Percentiles rank a stretch among this genome's conserved stretches.
Conservation (phyloP, 92 coral and sea anemone genomes). For the Phenganax subtilis region DNA sequence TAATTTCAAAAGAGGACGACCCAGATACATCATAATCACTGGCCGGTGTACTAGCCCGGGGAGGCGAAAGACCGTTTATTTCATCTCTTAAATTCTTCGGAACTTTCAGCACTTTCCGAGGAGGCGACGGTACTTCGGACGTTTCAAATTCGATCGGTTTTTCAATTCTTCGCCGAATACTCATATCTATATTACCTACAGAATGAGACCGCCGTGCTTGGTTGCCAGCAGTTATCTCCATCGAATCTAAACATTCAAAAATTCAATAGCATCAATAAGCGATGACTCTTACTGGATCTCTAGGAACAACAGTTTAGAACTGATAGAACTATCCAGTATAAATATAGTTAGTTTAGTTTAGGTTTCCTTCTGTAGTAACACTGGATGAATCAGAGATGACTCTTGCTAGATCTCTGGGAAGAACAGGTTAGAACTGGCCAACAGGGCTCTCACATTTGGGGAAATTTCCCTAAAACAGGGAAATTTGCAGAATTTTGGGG, state of each 20-base stretch:
- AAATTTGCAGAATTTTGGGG: too few relatives aligned
- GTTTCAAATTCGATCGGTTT: constrained; percentile 36
- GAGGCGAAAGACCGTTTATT: constrained; percentile 1
- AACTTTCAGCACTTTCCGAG: constrained; percentile 31
- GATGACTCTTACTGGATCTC: too few relatives aligned
- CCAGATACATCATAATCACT: neutral
- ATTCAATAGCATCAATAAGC: too few relatives aligned
- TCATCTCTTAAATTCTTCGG: constrained; percentile 18
- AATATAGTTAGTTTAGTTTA: constrained; percentile 10
- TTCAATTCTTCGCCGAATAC: constrained; percentile 3
- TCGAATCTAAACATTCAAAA: neutral
- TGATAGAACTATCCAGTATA: neutral
- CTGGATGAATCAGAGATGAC: too few relatives aligned
- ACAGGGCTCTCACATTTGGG: too few relatives aligned
- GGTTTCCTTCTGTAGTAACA: constrained; percentile 5
- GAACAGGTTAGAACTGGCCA: too few relatives aligned
- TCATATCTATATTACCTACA: constrained; percentile 10
- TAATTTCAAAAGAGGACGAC: constrained; percentile 14
- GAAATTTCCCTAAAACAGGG: too few relatives aligned
- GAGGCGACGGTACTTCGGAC: constrained; percentile 21
- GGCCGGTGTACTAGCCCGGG: neutral
- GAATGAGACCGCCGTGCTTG: constrained; percentile 36
- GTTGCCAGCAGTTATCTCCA: neutral
- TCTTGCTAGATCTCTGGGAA: too few relatives aligned
- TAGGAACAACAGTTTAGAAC: too few relatives aligned